These are phyloP conservation scores for Macrosiphum euphorbiae DNA, from an alignment of 2,888 invertebrate genomes.

Conservation along the genomic window DNA sequence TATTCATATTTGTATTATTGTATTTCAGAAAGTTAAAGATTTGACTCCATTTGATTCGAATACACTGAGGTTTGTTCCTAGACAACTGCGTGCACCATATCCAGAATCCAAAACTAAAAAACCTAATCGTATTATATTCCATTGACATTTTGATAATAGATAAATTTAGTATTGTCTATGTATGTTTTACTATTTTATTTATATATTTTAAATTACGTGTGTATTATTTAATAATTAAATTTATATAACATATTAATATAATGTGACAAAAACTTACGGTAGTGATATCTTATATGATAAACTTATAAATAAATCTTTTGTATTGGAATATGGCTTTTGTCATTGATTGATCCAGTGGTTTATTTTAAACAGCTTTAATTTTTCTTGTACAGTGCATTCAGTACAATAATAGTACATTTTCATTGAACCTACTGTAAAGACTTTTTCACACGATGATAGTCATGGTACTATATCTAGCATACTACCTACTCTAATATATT, in stretches of 20 bases:
- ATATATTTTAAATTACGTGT: not conserved
- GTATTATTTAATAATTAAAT: not conserved
- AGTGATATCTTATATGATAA: not conserved
- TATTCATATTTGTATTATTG: not conserved
- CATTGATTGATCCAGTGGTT: not conserved
- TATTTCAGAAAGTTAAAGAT: constrained; percentile 33
- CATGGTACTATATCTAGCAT: too few relatives aligned
- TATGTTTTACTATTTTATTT: not conserved
- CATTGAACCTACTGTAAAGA: not conserved
- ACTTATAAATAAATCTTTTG: not conserved
- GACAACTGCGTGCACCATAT: not conserved
- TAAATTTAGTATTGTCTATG: not conserved
- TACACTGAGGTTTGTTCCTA: constrained; percentile 33
- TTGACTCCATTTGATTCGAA: constrained; percentile 1
- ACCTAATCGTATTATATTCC: constrained; percentile 39
- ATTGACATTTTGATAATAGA: not conserved
- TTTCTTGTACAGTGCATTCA: not conserved
- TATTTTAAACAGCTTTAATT: not conserved
- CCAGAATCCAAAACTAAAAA: constrained; percentile 18
- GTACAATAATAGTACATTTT: not conserved
- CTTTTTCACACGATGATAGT: too few relatives aligned
- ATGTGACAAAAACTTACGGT: not conserved
- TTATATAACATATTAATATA: not conserved
- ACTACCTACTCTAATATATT: too few relatives aligned
- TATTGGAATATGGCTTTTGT: not conserved